phyloP scores from a whole-genome alignment of 1,140 invertebrate species.

The Heliothis virescens region DNA sequence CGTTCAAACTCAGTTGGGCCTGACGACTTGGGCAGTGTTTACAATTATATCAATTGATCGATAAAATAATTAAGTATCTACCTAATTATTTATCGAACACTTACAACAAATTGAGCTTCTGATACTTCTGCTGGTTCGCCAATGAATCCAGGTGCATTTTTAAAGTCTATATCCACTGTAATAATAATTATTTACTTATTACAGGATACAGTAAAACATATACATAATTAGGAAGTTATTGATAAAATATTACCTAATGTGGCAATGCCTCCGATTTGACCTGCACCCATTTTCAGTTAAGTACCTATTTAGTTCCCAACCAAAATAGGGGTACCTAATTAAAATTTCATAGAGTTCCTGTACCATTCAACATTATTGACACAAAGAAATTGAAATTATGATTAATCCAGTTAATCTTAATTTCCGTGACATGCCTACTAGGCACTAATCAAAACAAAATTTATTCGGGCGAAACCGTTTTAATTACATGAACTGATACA shows the following conservation, averaged over 20 bases:
- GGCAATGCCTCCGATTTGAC: conserved; percentile 80
- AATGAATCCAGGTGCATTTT: conserved; percentile 76
- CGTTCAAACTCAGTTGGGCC: too few species aligned
- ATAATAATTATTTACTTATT: conserved; percentile 23
- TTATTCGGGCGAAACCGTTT: conserved; percentile 4
- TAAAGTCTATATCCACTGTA: conserved; percentile 81
- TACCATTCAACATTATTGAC: background rate
- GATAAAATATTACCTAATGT: conserved; percentile 65
- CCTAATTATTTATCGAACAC: too few species aligned
- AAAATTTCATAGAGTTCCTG: background rate
- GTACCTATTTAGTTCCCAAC: background rate
- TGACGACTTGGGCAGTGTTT: background rate
- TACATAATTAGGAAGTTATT: background rate
- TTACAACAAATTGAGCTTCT: conserved; percentile 75
- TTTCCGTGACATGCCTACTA: background rate
- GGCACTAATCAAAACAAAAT: conserved; percentile 38
- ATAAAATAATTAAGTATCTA: background rate
- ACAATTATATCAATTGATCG: background rate
- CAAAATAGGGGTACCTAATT: background rate
- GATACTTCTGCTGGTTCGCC: conserved; percentile 63
- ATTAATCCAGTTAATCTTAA: conserved; percentile 1
- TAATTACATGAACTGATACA: conserved; percentile 5
- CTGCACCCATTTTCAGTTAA: conserved; percentile 71
- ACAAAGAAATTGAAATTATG: background rate
- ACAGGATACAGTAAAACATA: background rate